Evolutionary conservation across 2,797 vertebrate species (phyloP).

Genomic region (Bucorvus abyssinicus): DNA sequence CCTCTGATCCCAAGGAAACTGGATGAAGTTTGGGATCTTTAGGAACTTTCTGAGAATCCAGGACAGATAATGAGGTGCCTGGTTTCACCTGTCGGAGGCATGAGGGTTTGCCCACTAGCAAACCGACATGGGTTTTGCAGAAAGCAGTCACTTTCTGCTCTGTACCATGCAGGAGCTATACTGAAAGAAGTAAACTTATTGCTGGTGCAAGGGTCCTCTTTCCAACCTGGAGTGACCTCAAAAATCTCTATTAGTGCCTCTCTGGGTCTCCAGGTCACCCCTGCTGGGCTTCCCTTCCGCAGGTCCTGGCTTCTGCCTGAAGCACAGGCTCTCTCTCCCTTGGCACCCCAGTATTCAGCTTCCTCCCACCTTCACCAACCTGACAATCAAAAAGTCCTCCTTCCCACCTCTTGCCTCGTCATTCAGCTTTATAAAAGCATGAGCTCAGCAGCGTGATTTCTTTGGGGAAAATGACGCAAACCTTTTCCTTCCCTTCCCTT

Average conservation of each 20-base stretch:
- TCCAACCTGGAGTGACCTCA: not conserved
- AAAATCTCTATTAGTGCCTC: not conserved
- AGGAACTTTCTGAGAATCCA: not conserved
- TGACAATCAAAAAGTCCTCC: not conserved
- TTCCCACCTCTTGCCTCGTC: not conserved
- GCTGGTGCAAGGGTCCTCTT: not conserved
- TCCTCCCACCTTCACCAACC: not conserved
- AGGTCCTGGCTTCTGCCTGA: not conserved
- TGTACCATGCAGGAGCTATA: not conserved
- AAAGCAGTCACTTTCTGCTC: not conserved
- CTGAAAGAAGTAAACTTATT: not conserved
- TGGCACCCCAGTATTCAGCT: not conserved
- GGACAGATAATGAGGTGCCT: not conserved
- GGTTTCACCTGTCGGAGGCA: not conserved
- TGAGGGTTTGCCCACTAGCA: not conserved
- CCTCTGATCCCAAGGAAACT: not conserved
- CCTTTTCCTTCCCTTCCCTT: not conserved
- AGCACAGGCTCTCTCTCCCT: fast-evolving
- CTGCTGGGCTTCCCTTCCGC: not conserved
- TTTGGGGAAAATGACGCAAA: not conserved
- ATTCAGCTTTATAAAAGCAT: not conserved
- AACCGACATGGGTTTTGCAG: not conserved
- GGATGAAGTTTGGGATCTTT: not conserved
- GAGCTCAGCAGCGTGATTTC: not conserved
- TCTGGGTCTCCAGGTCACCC: not conserved